These are phyloP conservation scores for Chrosomus eos DNA, from an alignment of 2,797 vertebrate genomes.

Conservation along the genomic window DNA sequence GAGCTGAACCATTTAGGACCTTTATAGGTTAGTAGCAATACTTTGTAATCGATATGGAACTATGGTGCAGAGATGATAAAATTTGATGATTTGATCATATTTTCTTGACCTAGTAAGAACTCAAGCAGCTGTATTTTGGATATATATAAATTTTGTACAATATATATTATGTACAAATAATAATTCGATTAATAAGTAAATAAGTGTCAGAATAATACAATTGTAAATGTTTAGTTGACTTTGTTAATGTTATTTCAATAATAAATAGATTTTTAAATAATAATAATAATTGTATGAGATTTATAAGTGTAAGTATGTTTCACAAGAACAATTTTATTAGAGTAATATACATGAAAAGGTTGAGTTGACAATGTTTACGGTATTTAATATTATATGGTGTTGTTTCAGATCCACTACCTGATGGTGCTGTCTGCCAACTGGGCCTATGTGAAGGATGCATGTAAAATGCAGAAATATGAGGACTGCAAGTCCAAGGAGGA, in stretches of 20 bases:
- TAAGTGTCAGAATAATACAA: too few species aligned
- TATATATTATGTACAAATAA: too few species aligned
- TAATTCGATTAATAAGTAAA: too few species aligned
- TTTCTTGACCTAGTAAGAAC: background rate
- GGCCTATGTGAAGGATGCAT: constrained; percentile 99
- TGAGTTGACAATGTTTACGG: background rate
- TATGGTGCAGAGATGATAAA: background rate
- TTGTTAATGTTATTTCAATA: too few species aligned
- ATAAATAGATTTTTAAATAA: too few species aligned
- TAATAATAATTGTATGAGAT: background rate
- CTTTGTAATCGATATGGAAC: background rate
- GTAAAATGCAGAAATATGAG: constrained; percentile 98
- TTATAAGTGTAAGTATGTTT: background rate
- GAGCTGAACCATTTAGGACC: background rate
- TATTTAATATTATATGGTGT: background rate
- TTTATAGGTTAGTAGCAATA: background rate
- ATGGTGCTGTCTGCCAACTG: constrained; percentile 99
- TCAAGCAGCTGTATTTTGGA: too few species aligned
- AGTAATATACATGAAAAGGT: background rate
- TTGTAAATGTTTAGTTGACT: too few species aligned
- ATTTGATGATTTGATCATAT: background rate
- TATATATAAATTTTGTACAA: too few species aligned
- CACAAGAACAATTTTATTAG: background rate
- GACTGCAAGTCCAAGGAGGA: constrained; percentile 99
- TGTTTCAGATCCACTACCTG: constrained; percentile 91